Base-by-base conservation (phyloP, 2,888 invertebrate species). In the Brachylomia viminalis region DNA sequence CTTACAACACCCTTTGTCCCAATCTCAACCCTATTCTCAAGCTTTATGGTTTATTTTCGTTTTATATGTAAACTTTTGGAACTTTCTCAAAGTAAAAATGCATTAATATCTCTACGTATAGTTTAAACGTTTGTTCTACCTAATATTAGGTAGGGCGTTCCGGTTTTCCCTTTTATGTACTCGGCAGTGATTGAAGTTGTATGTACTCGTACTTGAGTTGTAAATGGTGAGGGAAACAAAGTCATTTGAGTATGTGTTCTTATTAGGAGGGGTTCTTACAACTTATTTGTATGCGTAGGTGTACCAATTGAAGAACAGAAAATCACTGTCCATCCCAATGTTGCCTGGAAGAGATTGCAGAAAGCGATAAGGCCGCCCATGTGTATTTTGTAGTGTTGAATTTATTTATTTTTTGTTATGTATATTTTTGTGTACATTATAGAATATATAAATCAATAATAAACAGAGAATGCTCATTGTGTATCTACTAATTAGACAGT, bases 91-190 rank as follows among this genome's bases (percentile, higher is more conserved):
- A 92, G 86, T 92, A 91, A 92, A 84, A 75, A 64, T 79, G 81
- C 79, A 80, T 82, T 92, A 89, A 93, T 93, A 90, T 93, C 86
- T 94, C 91, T 95, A 94, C 90, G 90, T 95, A 94, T 92, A 94
- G 88, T 89, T 94, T 95, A 95, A 95, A 94, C 93, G 95, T 94
- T 91, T 81, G 75, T 82, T 92, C 86, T 93, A 91, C 92, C 92
- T 94, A 93, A 85, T 92, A 92, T 91, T 92, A 91, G 89, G 90
- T 88, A 93, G 93, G 94, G 95, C 94, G 94, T 94, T 92, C 23
- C 88, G 76, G 84, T 89, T 90, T 90, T 91, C 89, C 90, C 88
- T 83, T 80, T 49, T 86, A 81, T 87, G 33, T 87, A 79, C 72
- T 66, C 30, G 27, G 17, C 42, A 66, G 23, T 76, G 61, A 71